phyloP scores from a whole-genome alignment of 2,113 vertebrate genomes.

The Channa argus region DNA sequence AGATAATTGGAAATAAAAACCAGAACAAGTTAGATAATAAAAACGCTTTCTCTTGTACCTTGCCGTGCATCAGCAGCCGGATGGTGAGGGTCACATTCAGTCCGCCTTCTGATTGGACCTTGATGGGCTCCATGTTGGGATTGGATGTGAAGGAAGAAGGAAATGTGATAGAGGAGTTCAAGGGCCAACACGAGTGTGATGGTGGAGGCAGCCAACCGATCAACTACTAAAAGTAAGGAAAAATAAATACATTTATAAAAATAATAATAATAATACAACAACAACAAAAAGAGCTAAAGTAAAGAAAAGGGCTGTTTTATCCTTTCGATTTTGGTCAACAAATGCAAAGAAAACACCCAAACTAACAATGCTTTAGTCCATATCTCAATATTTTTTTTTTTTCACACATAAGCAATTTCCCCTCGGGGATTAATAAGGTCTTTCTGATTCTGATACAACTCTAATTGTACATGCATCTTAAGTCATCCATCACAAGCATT shows the following conservation, averaged over 20 bases:
- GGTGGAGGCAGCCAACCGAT: constrained; percentile 84
- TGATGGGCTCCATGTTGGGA: constrained; percentile 94
- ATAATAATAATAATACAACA: too few species aligned
- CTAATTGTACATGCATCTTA: too few species aligned
- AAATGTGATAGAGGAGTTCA: constrained; percentile 67
- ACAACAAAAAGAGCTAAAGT: too few species aligned
- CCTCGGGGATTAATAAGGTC: too few species aligned
- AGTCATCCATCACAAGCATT: too few species aligned
- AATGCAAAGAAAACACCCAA: too few species aligned
- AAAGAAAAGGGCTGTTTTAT: too few species aligned
- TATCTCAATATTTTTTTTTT: too few species aligned
- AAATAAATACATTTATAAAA: not conserved
- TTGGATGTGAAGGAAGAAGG: constrained; percentile 76
- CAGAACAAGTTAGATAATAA: not conserved
- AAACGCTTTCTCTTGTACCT: constrained; percentile 81
- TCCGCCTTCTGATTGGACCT: constrained; percentile 95
- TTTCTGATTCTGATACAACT: too few species aligned
- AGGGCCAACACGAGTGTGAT: constrained; percentile 78
- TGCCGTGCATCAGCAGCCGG: constrained; percentile 98
- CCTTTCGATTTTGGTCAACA: too few species aligned
- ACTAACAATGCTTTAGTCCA: too few species aligned
- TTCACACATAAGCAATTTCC: too few species aligned
- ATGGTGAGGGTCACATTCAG: constrained; percentile 99
- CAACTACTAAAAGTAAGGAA: constrained; percentile 74
- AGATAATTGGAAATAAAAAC: constrained; percentile 2